Evolutionary conservation across 2,113 vertebrate genomes (phyloP).

Genomic region (Gobiocypris rarus): DNA sequence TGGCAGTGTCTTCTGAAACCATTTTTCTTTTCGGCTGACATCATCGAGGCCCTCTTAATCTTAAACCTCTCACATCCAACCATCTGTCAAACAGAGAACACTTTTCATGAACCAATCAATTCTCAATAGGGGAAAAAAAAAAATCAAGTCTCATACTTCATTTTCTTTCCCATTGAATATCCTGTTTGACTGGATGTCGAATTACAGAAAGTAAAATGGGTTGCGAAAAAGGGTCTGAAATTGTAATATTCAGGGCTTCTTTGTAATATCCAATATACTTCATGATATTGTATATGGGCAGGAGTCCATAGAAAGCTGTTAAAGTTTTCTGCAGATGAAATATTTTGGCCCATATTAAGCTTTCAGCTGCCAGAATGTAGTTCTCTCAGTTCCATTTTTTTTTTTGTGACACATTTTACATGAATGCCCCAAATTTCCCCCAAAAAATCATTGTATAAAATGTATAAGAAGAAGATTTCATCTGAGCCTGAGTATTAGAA

Average conservation of each 20-base stretch:
- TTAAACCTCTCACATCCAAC: not conserved
- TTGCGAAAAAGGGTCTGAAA: not conserved
- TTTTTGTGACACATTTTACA: too few relatives aligned
- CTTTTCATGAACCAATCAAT: not conserved
- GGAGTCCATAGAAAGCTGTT: too few relatives aligned
- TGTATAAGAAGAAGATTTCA: not conserved
- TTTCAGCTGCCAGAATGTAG: not conserved
- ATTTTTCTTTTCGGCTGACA: not conserved
- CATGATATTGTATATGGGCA: too few relatives aligned
- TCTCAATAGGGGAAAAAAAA: not conserved
- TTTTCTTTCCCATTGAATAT: not conserved
- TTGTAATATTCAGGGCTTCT: not conserved
- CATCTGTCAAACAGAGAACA: not conserved
- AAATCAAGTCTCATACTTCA: not conserved
- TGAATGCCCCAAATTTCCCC: too few relatives aligned
- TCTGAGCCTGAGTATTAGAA: not conserved
- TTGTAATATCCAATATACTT: not conserved
- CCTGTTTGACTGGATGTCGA: not conserved
- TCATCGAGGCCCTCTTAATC: not conserved
- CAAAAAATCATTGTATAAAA: not conserved
- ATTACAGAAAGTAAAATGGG: not conserved
- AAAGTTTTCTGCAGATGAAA: not conserved
- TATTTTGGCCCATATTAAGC: not conserved
- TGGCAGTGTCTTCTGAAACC: not conserved
- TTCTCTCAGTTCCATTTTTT: not conserved